A percentile compares a stretch with the other conserved stretches of the same genome.
phyloP scores from a whole-genome alignment of 1,140 invertebrate species.

The Gonatopus flavifemur region DNA sequence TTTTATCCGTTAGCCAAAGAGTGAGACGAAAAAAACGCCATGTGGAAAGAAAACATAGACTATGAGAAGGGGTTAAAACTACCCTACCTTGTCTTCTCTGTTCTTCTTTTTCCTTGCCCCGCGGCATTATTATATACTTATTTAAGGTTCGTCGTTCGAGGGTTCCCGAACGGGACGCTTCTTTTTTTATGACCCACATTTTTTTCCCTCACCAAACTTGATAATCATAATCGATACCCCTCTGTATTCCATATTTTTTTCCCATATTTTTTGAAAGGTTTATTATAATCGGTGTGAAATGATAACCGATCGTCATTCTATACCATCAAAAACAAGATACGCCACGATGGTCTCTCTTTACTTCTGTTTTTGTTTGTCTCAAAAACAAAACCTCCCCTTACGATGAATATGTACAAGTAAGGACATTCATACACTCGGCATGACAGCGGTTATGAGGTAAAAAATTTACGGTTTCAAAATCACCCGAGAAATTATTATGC shows the following conservation, averaged over 20 bases:
- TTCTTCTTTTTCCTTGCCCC: constrained; percentile 1
- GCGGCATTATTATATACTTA: constrained; percentile 59
- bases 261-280: constrained; percentile 29
- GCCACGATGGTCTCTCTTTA: constrained; percentile 33
- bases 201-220: too few species aligned
- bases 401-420: neutral
- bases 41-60: constrained; percentile 33
- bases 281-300: constrained; percentile 60
- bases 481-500: constrained; percentile 58
- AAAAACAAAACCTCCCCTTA: constrained; percentile 33
- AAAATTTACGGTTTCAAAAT: constrained; percentile 61
- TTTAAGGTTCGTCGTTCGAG: constrained; percentile 40
- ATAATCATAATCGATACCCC: too few species aligned
- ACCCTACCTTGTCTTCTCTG: constrained; percentile 17
- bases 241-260: neutral
- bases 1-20: constrained; percentile 55
- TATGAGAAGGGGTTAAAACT: constrained; percentile 38
- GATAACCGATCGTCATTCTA: constrained; percentile 53
- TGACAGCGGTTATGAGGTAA: constrained; percentile 41
- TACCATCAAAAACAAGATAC: constrained; percentile 32
- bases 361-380: constrained; percentile 33
- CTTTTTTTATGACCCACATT: constrained; percentile 26
- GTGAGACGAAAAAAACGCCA: constrained; percentile 20
- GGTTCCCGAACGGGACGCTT: constrained; percentile 39
- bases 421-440: neutral